These are phyloP conservation scores for Lumbricus terrestris DNA, from an alignment of 2,888 invertebrate genomes.

Conservation along the genomic window DNA sequence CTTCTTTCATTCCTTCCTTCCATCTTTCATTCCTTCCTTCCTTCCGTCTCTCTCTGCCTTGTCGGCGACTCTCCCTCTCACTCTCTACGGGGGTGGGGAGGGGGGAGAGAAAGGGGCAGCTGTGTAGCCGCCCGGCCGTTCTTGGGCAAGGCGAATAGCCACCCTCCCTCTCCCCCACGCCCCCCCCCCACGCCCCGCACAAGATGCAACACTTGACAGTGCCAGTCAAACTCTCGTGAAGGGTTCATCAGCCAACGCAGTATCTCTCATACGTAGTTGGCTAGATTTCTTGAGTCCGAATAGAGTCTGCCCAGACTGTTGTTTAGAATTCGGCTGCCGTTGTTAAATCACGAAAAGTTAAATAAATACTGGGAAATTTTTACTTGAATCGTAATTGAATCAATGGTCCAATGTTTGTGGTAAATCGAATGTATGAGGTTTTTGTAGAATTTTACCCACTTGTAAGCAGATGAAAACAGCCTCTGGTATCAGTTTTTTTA, in stretches of 20 bases:
- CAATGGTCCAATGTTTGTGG: not conserved
- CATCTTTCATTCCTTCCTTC: not conserved
- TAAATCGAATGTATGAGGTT: not conserved
- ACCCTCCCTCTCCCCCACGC: no score
- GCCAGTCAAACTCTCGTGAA: not conserved
- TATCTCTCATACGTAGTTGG: not conserved
- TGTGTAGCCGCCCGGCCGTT: not conserved
- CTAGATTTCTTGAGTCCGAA: not conserved
- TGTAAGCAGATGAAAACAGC: not conserved
- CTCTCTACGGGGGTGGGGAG: no score
- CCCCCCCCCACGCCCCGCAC: no score
- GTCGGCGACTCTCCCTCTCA: not conserved
- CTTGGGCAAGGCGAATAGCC: not conserved
- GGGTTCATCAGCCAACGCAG: not conserved
- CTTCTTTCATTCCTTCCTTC: not conserved
- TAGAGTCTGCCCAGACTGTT: not conserved
- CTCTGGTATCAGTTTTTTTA: not conserved
- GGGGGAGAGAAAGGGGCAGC: no score
- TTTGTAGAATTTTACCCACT: not conserved
- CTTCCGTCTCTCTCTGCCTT: not conserved
- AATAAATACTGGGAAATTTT: not conserved
- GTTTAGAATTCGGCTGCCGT: not conserved
- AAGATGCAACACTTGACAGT: conserved; percentile 3
- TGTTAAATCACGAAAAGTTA: not conserved
- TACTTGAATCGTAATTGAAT: not conserved